Percentiles rank a stretch among this genome's conserved stretches.
phyloP scores from a whole-genome alignment of 2,113 vertebrate species.

The Galeopterus variegatus region DNA sequence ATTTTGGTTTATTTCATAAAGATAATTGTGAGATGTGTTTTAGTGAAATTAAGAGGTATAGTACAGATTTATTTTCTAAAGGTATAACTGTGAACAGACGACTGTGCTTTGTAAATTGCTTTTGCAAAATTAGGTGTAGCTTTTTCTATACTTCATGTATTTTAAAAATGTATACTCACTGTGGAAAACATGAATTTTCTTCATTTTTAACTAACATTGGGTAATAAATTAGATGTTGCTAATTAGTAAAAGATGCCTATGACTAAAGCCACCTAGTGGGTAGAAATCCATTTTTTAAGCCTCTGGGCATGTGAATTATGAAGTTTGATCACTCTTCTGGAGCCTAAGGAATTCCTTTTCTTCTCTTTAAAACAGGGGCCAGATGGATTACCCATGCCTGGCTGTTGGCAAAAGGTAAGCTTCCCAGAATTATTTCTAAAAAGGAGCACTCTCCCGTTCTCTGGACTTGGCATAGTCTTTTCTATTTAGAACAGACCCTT shows the following conservation, averaged over 20 bases:
- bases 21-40: neutral
- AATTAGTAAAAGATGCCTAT: slow-evolving; percentile 18
- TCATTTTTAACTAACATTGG: slow-evolving; percentile 59
- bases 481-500: slow-evolving; percentile 57
- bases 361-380: slow-evolving; percentile 93
- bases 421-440: slow-evolving; percentile 48
- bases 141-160: neutral
- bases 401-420: slow-evolving; percentile 99
- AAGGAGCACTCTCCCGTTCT: neutral
- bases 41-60: slow-evolving; percentile 46
- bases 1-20: slow-evolving; percentile 9
- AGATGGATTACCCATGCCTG: slow-evolving; percentile 99
- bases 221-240: slow-evolving; percentile 3
- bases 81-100: neutral
- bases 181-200: slow-evolving; percentile 68
- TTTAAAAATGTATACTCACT: slow-evolving; percentile 56
- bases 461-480: slow-evolving; percentile 44
- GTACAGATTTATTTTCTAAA: slow-evolving; percentile 12
- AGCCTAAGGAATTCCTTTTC: slow-evolving; percentile 64
- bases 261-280: neutral
- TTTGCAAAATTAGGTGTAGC: slow-evolving; percentile 10
- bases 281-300: slow-evolving; percentile 56
- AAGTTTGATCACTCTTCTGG: neutral
- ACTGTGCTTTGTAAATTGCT: neutral
- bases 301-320: slow-evolving; percentile 23